phyloP scores from a whole-genome alignment of 2,113 vertebrate genomes.

The Daphoenositta chrysoptera region DNA sequence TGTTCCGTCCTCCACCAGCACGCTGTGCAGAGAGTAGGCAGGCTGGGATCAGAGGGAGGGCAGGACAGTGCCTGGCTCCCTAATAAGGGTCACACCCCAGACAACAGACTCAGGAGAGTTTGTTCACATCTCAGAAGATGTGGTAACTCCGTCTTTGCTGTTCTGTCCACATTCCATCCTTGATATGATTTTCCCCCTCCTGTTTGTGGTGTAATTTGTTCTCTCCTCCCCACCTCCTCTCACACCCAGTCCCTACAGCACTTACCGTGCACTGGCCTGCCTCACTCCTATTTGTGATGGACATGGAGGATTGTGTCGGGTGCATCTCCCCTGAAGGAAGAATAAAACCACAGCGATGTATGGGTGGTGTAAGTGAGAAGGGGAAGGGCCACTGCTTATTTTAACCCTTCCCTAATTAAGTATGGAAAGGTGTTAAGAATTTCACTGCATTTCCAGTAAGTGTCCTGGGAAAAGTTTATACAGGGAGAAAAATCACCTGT shows the following conservation, averaged over 20 bases:
- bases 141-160: neutral
- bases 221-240: neutral
- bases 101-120: neutral
- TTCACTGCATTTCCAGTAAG: neutral
- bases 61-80: neutral
- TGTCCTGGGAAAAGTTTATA: neutral
- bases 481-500: neutral
- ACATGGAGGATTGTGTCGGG: constrained; percentile 45
- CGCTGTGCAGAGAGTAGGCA: constrained; percentile 52
- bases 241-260: neutral
- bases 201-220: neutral
- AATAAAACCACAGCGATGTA: neutral
- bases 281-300: constrained; percentile 63
- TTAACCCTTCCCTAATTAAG: neutral
- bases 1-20: constrained; percentile 82
- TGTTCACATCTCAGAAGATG: neutral
- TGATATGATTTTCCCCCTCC: neutral
- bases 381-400: neutral
- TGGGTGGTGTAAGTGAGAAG: neutral
- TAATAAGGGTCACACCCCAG: neutral
- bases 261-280: constrained; percentile 74
- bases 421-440: neutral
- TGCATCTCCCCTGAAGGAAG: constrained; percentile 60
- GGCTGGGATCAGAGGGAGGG: constrained; percentile 30
- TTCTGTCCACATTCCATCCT: neutral